Evolutionary conservation across 92 coral and sea anemone species (phyloP).

Genomic region (Phenganax marumi): DNA sequence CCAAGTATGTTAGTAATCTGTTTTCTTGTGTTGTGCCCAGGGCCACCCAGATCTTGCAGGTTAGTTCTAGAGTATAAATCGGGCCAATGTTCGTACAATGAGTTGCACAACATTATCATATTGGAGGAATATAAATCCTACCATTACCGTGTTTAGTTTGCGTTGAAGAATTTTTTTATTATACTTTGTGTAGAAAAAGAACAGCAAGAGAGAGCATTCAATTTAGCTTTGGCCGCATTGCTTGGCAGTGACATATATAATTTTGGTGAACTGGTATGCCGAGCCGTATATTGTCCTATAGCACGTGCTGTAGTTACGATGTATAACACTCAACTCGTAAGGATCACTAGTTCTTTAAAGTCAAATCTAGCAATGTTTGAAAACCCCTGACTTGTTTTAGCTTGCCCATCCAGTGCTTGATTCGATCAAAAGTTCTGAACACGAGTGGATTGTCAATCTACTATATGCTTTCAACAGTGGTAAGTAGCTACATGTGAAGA

Average conservation of each 20-base stretch:
- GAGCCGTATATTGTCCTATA: neutral
- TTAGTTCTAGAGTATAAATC: neutral
- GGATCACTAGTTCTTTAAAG: too few species aligned
- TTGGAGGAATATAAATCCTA: too few species aligned
- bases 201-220: conserved; percentile 81
- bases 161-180: neutral
- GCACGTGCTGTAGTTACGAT: neutral
- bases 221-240: conserved; percentile 82
- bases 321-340: neutral
- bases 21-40: neutral
- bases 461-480: conserved; percentile 93
- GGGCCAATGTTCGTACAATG: too few species aligned
- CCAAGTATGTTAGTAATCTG: conserved; percentile 57
- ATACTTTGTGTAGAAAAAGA: conserved; percentile 58
- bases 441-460: conserved; percentile 85
- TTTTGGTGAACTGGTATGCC: conserved; percentile 94
- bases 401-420: conserved; percentile 90
- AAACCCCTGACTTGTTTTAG: conserved; percentile 37
- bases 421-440: conserved; percentile 74
- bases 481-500: conserved; percentile 28
- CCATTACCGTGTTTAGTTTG: neutral
- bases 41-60: neutral
- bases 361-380: neutral
- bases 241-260: conserved; percentile 93
- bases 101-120: too few species aligned